Base-by-base conservation (phyloP, 2,113 vertebrate species). In the Ailurus styani region DNA sequence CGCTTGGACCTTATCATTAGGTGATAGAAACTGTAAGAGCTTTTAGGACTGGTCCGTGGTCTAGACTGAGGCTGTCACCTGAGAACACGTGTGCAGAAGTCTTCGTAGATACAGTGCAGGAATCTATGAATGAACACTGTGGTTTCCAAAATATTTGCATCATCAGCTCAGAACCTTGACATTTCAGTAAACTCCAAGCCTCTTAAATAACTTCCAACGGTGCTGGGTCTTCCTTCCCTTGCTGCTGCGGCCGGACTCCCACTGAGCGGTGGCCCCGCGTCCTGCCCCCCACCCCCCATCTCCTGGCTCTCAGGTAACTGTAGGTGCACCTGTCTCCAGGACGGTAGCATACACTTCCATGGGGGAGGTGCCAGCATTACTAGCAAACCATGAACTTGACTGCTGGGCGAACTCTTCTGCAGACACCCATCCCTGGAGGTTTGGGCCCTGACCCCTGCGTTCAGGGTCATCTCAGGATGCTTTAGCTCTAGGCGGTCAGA, bases 141-240 rank as follows among this genome's bases (percentile, higher is more conserved):
- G 6, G 0, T 12, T 4, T 3, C 60, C 37, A 7, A 1, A 8
- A 5, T 0, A 4, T 0, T 10, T 1, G 13, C 23, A 2, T 37
- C 54, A 2, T 8, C 5, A 0, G 79, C 47, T 25, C 47, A 47
- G 54, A 12, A 1, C 2, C 62, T 13, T 45, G 15, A 6, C 29
- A 0, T 47, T 11, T 21, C 40, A 3, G 1, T n/a, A 17, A 8
- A 13, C 21, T 4, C 7, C 25, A 2, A 4, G 11, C 34, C 27
- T 45, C 68, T 7, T 3, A 3, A 34, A 2, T 3, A n/a, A 2
- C 47, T 27, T 55, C 50, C 27, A 3, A 0, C 0, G 34, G 62
- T 20, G 2, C 12, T 6, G 5, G 2, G 31, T 21, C 14, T 77
- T 37, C 60, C 40, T 52, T 9, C 52, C 5, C 13, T 12, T 4